Evolutionary conservation across 2,888 invertebrate genomes (phyloP), one percentile per base, ranked within the genome.

Genomic region (Nymphalis urticae): DNA sequence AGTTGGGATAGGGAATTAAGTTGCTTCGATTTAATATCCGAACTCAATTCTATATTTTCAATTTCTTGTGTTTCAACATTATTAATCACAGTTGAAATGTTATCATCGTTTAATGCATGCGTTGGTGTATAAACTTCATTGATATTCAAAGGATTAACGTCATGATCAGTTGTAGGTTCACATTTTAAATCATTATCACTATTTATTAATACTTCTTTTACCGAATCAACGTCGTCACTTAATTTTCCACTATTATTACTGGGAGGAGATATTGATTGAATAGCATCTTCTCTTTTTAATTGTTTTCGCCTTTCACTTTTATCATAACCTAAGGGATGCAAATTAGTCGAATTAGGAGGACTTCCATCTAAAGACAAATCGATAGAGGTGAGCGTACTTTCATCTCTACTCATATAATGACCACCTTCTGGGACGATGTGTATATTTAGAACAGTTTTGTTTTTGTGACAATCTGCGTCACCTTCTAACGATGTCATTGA

Each of bases 231-330:
- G 67, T 91, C 93, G 76, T 92, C 93, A 70, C 93, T 93, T 68
- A 88, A 78, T 79, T 90, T 93, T 9, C 88, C 89, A 72, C 92
- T 90, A 70, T 90, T 89, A 74, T 89, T 90, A 76, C 88, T 92
- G 2, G 89, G 89, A 5, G 93, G 93, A 7, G 93, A 90, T 67
- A 91, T 80, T 10, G 93, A 89, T 75, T 93, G 93, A 66, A 93
- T 83, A n/a, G 93, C 93, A 73, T 93, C 92, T 82, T 93, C 93
- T 71, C 93, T 81, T 81, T 90, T 93, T 62, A 93, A 79, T 73
- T 87, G 90, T 73, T 92, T 93, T 70, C 93, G 82, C 66, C 86
- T 84, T 79, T 92, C 92, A 72, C 81, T 90, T 75, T 83, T 87
- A 73, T 91, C 89, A 69, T 88, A 87, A 59, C 90, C 87, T 62